These are phyloP conservation scores for Drosophila robusta DNA, from an alignment of 2,888 invertebrate genomes.

Conservation along the genomic window DNA sequence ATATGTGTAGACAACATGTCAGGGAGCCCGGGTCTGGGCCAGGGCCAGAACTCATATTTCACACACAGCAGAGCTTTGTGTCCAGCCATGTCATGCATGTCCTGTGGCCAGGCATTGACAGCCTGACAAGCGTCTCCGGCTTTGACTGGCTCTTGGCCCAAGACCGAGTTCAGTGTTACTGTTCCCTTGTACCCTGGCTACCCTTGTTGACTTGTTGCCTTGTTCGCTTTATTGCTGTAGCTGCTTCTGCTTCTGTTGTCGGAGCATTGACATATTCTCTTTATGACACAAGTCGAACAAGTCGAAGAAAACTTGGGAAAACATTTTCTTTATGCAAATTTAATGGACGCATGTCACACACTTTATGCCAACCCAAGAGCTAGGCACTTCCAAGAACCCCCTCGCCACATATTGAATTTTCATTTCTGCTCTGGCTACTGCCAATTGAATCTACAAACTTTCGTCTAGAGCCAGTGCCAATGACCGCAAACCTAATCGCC, in stretches of 20 bases:
- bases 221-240: conserved; percentile 20
- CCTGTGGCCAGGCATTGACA: conserved; percentile 62
- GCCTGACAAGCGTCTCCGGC: conserved; percentile 39
- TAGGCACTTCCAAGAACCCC: background rate
- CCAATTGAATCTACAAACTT: conserved; percentile 22
- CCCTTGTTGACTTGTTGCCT: conserved; percentile 18
- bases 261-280: conserved; percentile 55
- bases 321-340: conserved; percentile 63
- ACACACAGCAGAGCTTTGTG: conserved; percentile 38
- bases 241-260: conserved; percentile 18
- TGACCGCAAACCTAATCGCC: conserved; percentile 59
- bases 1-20: conserved; percentile 32
- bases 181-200: background rate
- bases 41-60: conserved; percentile 66
- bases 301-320: conserved; percentile 28
- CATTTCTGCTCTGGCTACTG: conserved; percentile 7
- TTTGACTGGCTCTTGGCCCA: conserved; percentile 32
- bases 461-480: conserved; percentile 30
- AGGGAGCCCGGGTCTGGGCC: conserved; percentile 19
- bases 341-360: conserved; percentile 59
- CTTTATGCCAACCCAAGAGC: conserved; percentile 30
- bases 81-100: conserved; percentile 42
- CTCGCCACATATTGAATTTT: conserved; percentile 16
- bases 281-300: conserved; percentile 55
- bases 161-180: conserved; percentile 8